Base-by-base conservation (phyloP, 1,140 invertebrate species). In the Drosophila repletoides region DNA sequence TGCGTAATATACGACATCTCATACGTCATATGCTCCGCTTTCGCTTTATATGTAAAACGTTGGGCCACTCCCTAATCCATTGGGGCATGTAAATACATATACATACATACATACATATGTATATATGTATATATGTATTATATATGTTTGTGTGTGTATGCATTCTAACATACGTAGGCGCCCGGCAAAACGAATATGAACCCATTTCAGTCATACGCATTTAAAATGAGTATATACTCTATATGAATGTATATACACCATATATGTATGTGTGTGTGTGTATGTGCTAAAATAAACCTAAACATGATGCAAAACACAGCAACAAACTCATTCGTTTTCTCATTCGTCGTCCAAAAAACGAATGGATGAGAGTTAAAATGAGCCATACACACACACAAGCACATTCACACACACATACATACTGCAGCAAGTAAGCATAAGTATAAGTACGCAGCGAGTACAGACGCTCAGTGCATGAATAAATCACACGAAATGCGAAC, bases 291-390 rank as follows among this genome's bases (percentile, higher is more conserved):
- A 67, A 86, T 84, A 84, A 84, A 86, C 80, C 80, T 84, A 84
- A 84, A 84, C 80, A 84, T 55, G 67, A 65, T 66, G 61, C 67
- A 71, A 70, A 65, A 66, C 61, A 71, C 49, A 75, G 51, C 61
- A 66, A 75, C 65, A 73, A 86, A 86, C 81, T 86, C 81, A 84
- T 86, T 86, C 80, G 80, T 86, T 84, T 79, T 77, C 66, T 77
- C 80, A 84, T 84, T 84, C 79, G 79, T 86, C 74, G 77, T 71
- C 81, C 76, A 58, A 71, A 67, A 84, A 72, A 84, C 79, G 79
- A 84, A 86, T 84, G 80, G 75, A 84, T 86, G 76, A 86, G 80
- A 86, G 80, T 84, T 86, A 86, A 86, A 86, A 86, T 86, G 76
- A 84, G 80, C 71, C 46, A 68, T 21, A 64, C 73, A 68, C 51